Evolutionary conservation across 2,888 invertebrate species (phyloP).

Genomic region (Trilocha varians): DNA sequence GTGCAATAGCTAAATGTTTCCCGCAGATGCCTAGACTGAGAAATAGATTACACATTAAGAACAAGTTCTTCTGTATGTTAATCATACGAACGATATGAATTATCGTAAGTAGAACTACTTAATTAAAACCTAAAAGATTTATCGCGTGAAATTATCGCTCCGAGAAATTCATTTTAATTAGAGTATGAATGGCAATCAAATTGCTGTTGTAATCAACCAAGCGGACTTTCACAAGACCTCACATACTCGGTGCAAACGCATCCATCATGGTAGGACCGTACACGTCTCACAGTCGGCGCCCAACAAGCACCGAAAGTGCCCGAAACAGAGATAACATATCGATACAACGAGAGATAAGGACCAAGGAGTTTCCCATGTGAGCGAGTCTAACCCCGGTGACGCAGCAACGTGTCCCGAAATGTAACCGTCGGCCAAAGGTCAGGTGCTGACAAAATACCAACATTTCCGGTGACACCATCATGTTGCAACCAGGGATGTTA

Average conservation of each 20-base stretch:
- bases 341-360: slow-evolving; percentile 67
- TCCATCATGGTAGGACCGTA: slow-evolving; percentile 64
- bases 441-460: slow-evolving; percentile 47
- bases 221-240: slow-evolving; percentile 44
- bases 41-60: no score
- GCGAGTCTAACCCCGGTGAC: slow-evolving; percentile 38
- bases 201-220: slow-evolving; percentile 8
- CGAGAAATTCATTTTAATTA: not conserved
- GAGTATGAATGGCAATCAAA: not conserved
- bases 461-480: slow-evolving; percentile 10
- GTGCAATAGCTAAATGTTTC: no score
- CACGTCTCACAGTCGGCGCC: slow-evolving; percentile 50
- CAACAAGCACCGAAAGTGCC: slow-evolving; percentile 64
- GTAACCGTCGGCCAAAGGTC: slow-evolving; percentile 40
- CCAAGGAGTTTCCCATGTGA: slow-evolving; percentile 60
- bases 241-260: slow-evolving; percentile 46
- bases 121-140: no score
- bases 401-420: slow-evolving; percentile 6
- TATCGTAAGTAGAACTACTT: no score
- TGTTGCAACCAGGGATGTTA: no score
- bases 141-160: no score
- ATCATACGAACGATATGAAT: no score
- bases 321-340: slow-evolving; percentile 65
- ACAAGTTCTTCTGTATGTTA: no score
- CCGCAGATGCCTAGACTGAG: no score